phyloP scores from a whole-genome alignment of 2,888 invertebrate species.

The Aphidius colemani region DNA sequence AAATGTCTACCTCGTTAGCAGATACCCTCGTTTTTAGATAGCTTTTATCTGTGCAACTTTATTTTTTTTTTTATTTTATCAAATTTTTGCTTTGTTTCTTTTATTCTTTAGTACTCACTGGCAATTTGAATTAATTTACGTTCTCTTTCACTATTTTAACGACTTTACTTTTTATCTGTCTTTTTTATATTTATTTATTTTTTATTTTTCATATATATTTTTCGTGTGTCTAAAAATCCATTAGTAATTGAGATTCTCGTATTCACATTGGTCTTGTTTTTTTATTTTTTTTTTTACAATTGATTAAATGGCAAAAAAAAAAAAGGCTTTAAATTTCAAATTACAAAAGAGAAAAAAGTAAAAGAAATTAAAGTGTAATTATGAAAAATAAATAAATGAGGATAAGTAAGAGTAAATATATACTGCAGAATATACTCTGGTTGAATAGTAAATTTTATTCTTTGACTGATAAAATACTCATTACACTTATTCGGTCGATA shows the following conservation, averaged over 20 bases:
- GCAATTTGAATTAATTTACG: constrained; percentile 52
- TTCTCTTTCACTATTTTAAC: constrained; percentile 45
- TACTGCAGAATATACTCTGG: not conserved
- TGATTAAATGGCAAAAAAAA: constrained; percentile 22
- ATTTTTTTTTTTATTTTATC: constrained; percentile 5
- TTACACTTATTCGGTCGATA: not conserved
- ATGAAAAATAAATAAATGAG: not conserved
- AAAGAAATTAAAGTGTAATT: not conserved
- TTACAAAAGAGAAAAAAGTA: not conserved
- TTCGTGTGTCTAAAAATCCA: constrained; percentile 46
- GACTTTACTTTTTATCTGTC: constrained; percentile 17
- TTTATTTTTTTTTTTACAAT: not conserved
- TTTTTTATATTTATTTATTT: not conserved
- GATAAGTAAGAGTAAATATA: not conserved
- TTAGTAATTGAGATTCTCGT: constrained; percentile 37
- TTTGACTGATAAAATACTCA: not conserved
- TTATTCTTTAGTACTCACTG: constrained; percentile 22
- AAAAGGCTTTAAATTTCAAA: not conserved
- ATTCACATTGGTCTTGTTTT: constrained; percentile 1
- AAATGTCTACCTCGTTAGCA: constrained; percentile 28
- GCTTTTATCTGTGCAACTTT: not conserved
- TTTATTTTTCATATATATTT: constrained; percentile 33
- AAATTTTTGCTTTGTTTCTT: not conserved
- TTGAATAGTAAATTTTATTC: not conserved
- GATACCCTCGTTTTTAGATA: constrained; percentile 26